Percentiles rank a stretch among this genome's conserved stretches.
Evolutionary conservation across 2,888 invertebrate species (phyloP).

Genomic region (Miltochrista miniata): DNA sequence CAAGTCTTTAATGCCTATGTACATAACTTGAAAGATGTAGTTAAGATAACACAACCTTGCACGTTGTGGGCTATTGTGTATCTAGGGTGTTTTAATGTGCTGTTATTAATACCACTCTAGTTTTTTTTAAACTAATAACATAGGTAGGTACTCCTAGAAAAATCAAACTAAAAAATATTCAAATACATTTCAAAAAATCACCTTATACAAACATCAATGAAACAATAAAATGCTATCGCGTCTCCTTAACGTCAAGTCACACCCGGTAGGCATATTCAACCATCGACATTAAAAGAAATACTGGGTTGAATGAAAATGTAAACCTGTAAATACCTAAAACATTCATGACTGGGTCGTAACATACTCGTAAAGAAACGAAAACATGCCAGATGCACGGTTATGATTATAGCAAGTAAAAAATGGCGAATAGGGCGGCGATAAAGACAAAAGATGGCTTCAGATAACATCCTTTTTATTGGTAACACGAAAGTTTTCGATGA

Average conservation of each 20-base stretch:
- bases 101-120: too few species aligned
- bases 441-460: constrained; percentile 14
- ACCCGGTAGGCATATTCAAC: constrained; percentile 2
- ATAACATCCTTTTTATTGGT: constrained; percentile 16
- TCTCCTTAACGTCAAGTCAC: not conserved
- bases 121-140: too few species aligned
- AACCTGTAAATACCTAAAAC: constrained; percentile 17
- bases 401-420: constrained; percentile 19
- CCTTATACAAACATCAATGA: not conserved
- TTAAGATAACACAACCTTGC: too few species aligned
- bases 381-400: constrained; percentile 21
- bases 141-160: too few species aligned
- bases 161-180: too few species aligned
- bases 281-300: constrained; percentile 8
- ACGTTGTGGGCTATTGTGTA: too few species aligned
- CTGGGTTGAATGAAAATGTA: constrained; percentile 14
- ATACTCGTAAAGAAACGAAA: constrained; percentile 24
- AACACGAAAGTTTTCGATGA: constrained; percentile 5
- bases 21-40: too few species aligned
- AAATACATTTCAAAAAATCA: too few species aligned
- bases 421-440: constrained; percentile 1
- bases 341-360: constrained; percentile 23
- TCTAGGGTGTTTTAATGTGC: too few species aligned
- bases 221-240: constrained; percentile 8
- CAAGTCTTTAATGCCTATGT: too few species aligned